phyloP scores from a whole-genome alignment of 2,797 vertebrate genomes.

The Sylvia borin region DNA sequence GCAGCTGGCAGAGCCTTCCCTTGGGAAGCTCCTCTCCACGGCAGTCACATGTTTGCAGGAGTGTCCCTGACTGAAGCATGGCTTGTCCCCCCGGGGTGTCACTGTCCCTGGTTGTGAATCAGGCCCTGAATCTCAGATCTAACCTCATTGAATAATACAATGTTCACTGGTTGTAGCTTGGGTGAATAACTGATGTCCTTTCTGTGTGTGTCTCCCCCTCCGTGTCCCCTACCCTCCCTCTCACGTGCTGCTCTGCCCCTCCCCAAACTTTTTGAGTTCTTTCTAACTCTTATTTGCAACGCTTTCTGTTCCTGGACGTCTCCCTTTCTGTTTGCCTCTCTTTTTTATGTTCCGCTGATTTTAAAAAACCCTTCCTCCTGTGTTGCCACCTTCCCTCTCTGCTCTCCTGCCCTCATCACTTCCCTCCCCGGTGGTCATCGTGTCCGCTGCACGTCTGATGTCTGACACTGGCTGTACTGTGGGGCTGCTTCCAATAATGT shows the following conservation, averaged over 20 bases:
- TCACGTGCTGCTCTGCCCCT: background rate
- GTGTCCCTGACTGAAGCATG: background rate
- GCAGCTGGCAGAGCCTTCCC: background rate
- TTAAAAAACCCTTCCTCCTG: background rate
- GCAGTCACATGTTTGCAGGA: background rate
- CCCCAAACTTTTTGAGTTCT: slow-evolving; percentile 3
- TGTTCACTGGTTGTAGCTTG: background rate
- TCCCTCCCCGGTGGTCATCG: background rate
- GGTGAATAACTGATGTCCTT: slow-evolving; percentile 43
- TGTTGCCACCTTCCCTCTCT: background rate
- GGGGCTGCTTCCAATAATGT: slow-evolving; percentile 84
- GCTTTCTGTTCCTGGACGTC: background rate
- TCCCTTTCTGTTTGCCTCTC: background rate
- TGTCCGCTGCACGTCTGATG: slow-evolving; percentile 69
- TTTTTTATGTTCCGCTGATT: background rate
- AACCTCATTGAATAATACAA: background rate
- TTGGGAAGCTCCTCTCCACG: background rate
- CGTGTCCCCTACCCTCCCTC: background rate
- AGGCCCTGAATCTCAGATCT: background rate
- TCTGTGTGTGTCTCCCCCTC: slow-evolving; percentile 64
- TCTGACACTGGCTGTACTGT: slow-evolving; percentile 82
- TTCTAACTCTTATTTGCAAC: background rate
- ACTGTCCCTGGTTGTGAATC: background rate
- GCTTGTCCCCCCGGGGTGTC: background rate
- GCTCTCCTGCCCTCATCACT: background rate